Evolutionary conservation across 2,888 invertebrate genomes (phyloP).

Genomic region (Amiota communis): DNA sequence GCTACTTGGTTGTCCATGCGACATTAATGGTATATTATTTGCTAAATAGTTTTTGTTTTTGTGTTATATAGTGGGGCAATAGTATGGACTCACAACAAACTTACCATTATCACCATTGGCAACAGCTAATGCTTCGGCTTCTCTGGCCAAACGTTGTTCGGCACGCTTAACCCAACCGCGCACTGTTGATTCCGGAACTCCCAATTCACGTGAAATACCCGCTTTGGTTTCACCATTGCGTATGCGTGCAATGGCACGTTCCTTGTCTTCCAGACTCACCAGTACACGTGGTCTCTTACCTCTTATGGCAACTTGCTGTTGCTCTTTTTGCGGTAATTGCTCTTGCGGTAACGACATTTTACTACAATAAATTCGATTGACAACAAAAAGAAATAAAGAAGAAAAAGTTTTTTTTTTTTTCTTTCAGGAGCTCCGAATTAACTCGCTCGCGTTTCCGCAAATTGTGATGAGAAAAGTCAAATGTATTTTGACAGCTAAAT

Average conservation of each 20-base stretch:
- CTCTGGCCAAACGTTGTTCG: conserved; percentile 52
- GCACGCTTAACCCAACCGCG: conserved; percentile 60
- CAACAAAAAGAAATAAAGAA: not conserved
- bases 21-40: not conserved
- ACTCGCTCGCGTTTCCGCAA: not conserved
- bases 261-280: conserved; percentile 54
- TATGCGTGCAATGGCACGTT: conserved; percentile 55
- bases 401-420: not conserved
- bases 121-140: conserved; percentile 45
- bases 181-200: conserved; percentile 59
- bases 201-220: conserved; percentile 57
- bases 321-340: not conserved
- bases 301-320: conserved; percentile 42
- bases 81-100: conserved; percentile 26
- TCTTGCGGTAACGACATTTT: not conserved
- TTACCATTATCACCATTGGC: not conserved
- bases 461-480: not conserved
- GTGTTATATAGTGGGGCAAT: not conserved
- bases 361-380: too few relatives aligned
- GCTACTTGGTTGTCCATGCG: not conserved
- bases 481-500: conserved; percentile 20
- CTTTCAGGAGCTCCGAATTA: not conserved
- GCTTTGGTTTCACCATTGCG: conserved; percentile 58
- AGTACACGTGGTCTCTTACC: conserved; percentile 56
- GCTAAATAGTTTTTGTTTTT: not conserved